phyloP scores from a whole-genome alignment of 1,140 invertebrate genomes.

The Tenebrio molitor region DNA sequence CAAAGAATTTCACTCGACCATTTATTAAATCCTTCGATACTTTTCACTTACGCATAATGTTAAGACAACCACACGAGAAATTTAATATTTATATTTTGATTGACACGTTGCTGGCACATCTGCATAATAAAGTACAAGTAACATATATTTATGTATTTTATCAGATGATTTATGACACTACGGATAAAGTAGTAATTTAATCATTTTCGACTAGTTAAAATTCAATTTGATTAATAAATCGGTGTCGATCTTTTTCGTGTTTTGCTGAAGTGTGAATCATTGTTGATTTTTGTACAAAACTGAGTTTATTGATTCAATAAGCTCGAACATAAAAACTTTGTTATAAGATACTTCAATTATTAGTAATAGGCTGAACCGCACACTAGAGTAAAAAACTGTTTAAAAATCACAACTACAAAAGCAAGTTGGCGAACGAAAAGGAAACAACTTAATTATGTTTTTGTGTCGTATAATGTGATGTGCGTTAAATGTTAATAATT shows the following conservation, averaged over 20 bases:
- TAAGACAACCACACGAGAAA: neutral
- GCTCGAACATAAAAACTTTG: neutral
- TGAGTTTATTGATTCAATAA: neutral
- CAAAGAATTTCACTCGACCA: too few species aligned
- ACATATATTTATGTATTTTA: conserved; percentile 25
- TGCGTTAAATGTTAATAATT: too few species aligned
- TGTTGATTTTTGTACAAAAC: neutral
- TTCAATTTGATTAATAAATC: neutral
- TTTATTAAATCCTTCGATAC: neutral
- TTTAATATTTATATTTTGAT: neutral
- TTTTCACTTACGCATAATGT: neutral
- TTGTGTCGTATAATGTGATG: neutral
- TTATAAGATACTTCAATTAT: neutral
- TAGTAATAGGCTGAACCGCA: neutral
- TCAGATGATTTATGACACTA: conserved; percentile 9
- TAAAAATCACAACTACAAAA: neutral
- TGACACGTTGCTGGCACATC: neutral
- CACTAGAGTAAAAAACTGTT: neutral
- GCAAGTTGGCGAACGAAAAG: neutral
- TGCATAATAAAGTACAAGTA: neutral
- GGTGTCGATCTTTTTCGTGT: too few species aligned
- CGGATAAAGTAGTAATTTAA: neutral
- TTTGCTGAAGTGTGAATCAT: too few species aligned
- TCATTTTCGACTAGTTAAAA: neutral
- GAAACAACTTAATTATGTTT: neutral